Evolutionary conservation across 2,888 invertebrate species (phyloP).

Genomic region (Drosophila koepferae): DNA sequence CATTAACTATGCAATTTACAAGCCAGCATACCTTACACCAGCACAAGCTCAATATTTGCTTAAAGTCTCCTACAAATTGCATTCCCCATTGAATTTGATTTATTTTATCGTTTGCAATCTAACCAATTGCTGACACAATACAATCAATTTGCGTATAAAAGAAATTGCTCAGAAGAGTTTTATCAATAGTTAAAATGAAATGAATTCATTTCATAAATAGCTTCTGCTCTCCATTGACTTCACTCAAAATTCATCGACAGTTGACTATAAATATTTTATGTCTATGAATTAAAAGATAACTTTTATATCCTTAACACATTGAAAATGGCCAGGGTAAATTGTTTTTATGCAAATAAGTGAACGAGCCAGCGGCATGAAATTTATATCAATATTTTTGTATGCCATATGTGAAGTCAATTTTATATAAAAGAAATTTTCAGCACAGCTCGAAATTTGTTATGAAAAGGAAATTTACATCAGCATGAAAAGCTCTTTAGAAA

Average conservation of each 20-base stretch:
- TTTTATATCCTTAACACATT: constrained; percentile 9
- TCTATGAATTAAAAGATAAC: neutral
- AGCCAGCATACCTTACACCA: constrained; percentile 3
- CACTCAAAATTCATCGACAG: neutral
- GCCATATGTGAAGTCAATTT: neutral
- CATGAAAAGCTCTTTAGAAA: no score
- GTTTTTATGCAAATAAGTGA: neutral
- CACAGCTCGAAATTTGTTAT: neutral
- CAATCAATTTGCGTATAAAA: neutral
- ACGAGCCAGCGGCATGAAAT: neutral
- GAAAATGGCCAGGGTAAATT: neutral
- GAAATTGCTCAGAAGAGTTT: neutral
- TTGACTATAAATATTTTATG: constrained; percentile 1
- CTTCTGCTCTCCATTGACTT: neutral
- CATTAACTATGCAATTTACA: constrained; percentile 22
- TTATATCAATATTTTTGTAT: neutral
- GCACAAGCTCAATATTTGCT: constrained; percentile 27
- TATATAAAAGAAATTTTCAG: neutral
- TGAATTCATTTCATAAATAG: neutral
- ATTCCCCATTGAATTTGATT: constrained; percentile 33
- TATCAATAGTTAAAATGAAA: constrained; percentile 13
- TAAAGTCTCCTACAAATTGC: constrained; percentile 12
- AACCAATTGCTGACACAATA: constrained; percentile 11
- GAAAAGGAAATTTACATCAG: no score
- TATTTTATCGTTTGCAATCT: constrained; percentile 18